phyloP scores from a whole-genome alignment of 2,888 invertebrate species.

The Leucophora obtusa region DNA sequence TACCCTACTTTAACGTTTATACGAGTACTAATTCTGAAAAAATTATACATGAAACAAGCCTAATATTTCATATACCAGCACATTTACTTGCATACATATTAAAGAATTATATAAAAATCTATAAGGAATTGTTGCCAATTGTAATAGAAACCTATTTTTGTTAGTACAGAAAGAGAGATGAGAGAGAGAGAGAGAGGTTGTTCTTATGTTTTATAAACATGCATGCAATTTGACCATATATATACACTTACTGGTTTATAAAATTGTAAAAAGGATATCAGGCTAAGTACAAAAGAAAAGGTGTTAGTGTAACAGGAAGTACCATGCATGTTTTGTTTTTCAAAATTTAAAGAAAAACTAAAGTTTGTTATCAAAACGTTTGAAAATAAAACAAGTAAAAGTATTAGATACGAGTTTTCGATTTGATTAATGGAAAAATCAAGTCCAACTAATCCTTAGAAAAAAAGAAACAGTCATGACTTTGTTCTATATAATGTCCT shows the following conservation, averaged over 20 bases:
- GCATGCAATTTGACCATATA: slow-evolving; percentile 5
- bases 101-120: background rate
- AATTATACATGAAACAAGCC: background rate
- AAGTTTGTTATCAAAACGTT: background rate
- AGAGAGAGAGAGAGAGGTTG: background rate
- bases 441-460: too few species aligned
- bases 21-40: background rate
- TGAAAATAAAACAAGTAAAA: background rate
- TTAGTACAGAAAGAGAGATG: background rate
- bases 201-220: background rate
- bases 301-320: slow-evolving; percentile 4
- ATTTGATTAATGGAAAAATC: too few species aligned
- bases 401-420: background rate
- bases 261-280: background rate
- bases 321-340: background rate
- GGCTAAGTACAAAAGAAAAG: background rate
- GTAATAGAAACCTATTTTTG: slow-evolving; percentile 5
- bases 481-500: too few species aligned
- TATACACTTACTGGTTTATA: background rate
- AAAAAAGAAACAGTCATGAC: too few species aligned
- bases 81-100: background rate
- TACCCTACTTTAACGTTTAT: slow-evolving; percentile 23
- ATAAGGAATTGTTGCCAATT: slow-evolving; percentile 1
- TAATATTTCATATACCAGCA: slow-evolving; percentile 1
- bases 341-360: background rate